phyloP scores from a whole-genome alignment of 2,113 vertebrate species.

The Anarhynchus alexandrinus region DNA sequence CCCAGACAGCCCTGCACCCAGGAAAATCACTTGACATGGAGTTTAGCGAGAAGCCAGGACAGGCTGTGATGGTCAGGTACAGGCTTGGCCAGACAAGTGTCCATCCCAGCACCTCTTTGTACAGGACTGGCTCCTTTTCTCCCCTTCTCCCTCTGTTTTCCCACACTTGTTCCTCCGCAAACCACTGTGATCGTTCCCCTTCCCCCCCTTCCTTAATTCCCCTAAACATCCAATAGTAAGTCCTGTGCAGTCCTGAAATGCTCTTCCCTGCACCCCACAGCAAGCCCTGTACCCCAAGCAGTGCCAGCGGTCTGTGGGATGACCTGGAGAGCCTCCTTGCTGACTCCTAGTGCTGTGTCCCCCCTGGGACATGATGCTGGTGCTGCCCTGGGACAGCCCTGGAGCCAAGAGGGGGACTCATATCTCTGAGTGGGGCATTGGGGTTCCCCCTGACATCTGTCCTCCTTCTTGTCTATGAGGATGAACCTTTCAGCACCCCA shows the following conservation, averaged over 20 bases:
- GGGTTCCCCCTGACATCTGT: no score
- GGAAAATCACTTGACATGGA: no score
- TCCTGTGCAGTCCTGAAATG: background rate
- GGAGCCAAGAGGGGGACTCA: background rate
- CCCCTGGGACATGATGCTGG: accelerated
- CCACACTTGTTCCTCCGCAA: background rate
- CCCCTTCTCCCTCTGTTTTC: background rate
- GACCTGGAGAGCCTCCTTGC: background rate
- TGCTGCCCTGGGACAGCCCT: background rate
- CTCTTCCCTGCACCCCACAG: background rate
- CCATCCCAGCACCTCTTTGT: background rate
- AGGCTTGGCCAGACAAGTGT: no score
- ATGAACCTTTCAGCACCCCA: background rate
- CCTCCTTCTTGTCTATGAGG: background rate
- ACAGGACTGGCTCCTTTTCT: background rate
- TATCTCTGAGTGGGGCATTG: background rate
- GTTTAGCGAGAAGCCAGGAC: no score
- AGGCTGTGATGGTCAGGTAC: no score
- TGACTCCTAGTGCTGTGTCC: background rate
- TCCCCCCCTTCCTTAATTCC: background rate
- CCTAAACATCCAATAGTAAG: background rate
- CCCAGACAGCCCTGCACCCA: no score
- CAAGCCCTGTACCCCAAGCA: background rate
- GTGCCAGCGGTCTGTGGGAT: accelerated
- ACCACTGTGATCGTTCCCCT: background rate